Evolutionary conservation across 2,113 vertebrate genomes (phyloP).

Genomic region (Geococcyx californianus): DNA sequence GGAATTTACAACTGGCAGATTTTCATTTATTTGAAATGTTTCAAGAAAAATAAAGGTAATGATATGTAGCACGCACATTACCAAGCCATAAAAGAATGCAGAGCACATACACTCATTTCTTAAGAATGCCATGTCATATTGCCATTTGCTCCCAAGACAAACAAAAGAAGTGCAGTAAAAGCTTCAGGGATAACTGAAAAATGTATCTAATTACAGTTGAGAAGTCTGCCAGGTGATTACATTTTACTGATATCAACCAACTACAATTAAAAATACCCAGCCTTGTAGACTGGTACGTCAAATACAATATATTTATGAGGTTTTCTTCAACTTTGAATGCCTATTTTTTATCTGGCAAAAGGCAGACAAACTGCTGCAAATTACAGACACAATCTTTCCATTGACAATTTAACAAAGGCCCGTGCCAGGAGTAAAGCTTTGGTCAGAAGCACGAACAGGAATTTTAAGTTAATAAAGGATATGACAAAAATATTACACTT

Average conservation of each 20-base stretch:
- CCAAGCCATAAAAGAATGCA: constrained; percentile 13
- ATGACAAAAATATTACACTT: background rate
- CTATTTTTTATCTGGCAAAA: background rate
- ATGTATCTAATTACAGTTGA: background rate
- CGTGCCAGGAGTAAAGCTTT: background rate
- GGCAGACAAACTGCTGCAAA: background rate
- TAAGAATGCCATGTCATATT: background rate
- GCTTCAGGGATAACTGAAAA: constrained; percentile 21
- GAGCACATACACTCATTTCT: background rate
- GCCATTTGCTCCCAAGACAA: constrained; percentile 13
- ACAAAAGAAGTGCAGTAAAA: background rate
- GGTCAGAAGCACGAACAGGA: background rate
- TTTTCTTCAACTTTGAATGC: background rate
- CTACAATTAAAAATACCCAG: background rate
- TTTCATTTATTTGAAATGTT: background rate
- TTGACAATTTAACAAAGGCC: background rate
- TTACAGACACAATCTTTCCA: background rate
- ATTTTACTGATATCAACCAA: constrained; percentile 6
- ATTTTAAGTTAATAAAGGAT: background rate
- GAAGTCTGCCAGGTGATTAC: background rate
- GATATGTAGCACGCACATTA: background rate
- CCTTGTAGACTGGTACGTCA: background rate
- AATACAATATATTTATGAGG: background rate
- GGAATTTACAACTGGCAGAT: background rate
- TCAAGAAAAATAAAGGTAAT: background rate